Evolutionary conservation across 1,140 invertebrate species (phyloP), one percentile per base, ranked within the genome.

Genomic region (Drosophila gunungcola): DNA sequence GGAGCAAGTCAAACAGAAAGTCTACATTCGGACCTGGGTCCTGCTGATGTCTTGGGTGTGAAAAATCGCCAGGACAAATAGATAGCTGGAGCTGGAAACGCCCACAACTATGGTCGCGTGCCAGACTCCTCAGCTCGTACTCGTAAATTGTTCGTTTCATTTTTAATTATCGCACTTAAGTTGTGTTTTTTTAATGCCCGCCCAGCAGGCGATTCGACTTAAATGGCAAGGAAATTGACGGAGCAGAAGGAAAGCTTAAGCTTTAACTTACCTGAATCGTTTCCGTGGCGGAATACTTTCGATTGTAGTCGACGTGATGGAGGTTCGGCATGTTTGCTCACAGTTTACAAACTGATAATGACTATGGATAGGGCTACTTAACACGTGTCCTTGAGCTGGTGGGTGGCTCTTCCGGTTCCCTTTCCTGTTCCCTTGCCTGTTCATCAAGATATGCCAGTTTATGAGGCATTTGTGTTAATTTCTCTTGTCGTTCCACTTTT

Each of bases 221-320:
- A 34, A 54, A 39, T 32, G 51, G 43, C 29, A 7, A 12, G n/a
- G 10, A 41, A 56, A 57, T 56, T 32, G 16, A 10, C 9, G 49
- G 29, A 38, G 10, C 39, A 41, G 29, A 48, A 42, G 36, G 34
- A 12, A 21, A 21, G 1, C 16, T 21, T 21, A 21, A 21, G 16
- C 16, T 21, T 21, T 21, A 21, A 10, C 90, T 92, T 80, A 92
- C 91, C 91, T 92, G 91, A 81, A 92, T 92, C 69, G 91, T 92
- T 92, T 92, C 91, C 86, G 90, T 92, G 55, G 91, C 91, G 78
- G 91, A 91, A 80, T 92, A 92, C 77, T 92, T 92, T 73, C 91
- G 91, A 80, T 92, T 92, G 63, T 92, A 92, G 75, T 92, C 91
- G 41, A 91, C 88, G 80, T 91, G 88, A 78, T 91, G 86, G 62